A percentile compares a stretch with the other conserved stretches of the same genome.
phyloP scores from a whole-genome alignment of 2,797 vertebrate genomes.

The Tokudaia muenninki region DNA sequence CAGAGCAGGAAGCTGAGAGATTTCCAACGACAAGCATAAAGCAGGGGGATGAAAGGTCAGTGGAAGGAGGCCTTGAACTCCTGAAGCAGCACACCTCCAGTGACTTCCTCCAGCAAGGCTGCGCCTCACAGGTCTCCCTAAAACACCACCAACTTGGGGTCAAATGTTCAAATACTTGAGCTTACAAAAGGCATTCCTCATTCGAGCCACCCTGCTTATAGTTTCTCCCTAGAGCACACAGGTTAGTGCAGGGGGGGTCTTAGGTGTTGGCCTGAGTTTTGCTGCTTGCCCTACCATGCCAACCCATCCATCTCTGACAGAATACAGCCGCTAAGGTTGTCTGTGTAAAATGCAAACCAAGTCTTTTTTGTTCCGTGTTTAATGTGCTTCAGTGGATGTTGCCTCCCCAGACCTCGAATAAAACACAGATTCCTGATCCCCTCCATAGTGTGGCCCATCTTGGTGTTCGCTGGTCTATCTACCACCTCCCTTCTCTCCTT shows the following conservation, averaged over 20 bases:
- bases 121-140: background rate
- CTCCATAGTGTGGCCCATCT: background rate
- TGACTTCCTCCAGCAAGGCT: background rate
- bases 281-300: background rate
- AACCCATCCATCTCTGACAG: background rate
- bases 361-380: background rate
- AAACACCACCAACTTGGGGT: background rate
- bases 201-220: background rate
- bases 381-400: background rate
- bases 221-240: background rate
- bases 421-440: background rate
- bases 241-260: background rate
- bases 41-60: background rate
- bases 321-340: background rate
- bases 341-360: background rate
- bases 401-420: background rate
- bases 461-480: background rate
- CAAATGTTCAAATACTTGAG: background rate
- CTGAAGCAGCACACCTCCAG: background rate
- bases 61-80: background rate
- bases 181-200: background rate
- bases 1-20: background rate
- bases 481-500: background rate
- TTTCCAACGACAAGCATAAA: background rate
- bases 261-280: background rate